Percentiles rank a stretch among this genome's conserved stretches.
Evolutionary conservation across 2,888 invertebrate genomes (phyloP).

Genomic region (Caenorhabditis angaria): DNA sequence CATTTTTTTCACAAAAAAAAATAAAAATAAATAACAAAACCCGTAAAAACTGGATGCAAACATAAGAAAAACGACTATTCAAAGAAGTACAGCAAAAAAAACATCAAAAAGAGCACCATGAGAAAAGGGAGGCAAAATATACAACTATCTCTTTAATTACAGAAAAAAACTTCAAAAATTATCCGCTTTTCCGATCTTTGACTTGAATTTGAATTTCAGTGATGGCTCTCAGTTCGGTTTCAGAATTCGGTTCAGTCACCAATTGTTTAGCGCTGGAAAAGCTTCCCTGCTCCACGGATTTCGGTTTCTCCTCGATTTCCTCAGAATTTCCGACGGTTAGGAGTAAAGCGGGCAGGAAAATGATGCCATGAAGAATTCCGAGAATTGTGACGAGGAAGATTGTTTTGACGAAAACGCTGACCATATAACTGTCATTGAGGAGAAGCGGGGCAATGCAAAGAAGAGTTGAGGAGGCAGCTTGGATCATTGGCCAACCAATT

Average conservation of each 20-base stretch:
- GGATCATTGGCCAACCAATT: conserved; percentile 66
- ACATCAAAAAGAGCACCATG: background rate
- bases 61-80: too few relatives aligned
- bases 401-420: conserved; percentile 59
- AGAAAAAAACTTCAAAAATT: background rate
- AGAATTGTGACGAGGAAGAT: conserved; percentile 55
- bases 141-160: background rate
- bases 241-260: background rate
- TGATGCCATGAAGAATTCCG: conserved; percentile 61
- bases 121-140: background rate
- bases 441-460: conserved; percentile 54
- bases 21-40: too few relatives aligned
- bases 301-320: background rate
- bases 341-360: conserved; percentile 58
- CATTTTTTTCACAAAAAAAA: too few relatives aligned
- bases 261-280: background rate
- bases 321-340: conserved; percentile 13
- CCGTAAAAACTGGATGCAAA: too few relatives aligned
- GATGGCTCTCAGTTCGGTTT: background rate
- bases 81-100: too few relatives aligned
- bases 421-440: conserved; percentile 59
- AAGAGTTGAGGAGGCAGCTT: conserved; percentile 58
- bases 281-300: background rate
- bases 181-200: background rate
- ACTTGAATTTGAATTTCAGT: background rate